Conservation (phyloP, 2,113 vertebrate species). For the Zeus faber region DNA sequence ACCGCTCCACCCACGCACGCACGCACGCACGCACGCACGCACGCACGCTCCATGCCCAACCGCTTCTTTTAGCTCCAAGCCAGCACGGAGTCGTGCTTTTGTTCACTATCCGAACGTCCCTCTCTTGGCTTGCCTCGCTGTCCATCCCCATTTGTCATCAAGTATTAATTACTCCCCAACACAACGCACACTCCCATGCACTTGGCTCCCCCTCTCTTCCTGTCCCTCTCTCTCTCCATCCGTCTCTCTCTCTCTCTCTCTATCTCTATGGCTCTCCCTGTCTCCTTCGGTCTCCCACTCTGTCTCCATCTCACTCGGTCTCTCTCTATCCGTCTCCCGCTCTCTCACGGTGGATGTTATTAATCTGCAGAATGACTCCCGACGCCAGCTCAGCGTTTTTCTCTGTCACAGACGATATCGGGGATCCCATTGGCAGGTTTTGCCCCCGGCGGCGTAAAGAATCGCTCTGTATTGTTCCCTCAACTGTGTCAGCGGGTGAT, state of each 20-base stretch:
- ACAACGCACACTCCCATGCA: slow-evolving; percentile 13
- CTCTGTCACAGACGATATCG: slow-evolving; percentile 37
- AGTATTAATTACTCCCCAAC: slow-evolving; percentile 67
- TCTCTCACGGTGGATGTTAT: slow-evolving; percentile 42
- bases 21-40: background rate
- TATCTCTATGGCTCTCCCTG: too few species aligned
- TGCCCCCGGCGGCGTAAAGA: slow-evolving; percentile 20
- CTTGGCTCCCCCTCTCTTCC: too few species aligned
- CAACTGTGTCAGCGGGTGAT: background rate
- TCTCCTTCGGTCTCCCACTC: too few species aligned
- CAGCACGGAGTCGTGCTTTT: slow-evolving; percentile 52
- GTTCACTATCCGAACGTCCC: slow-evolving; percentile 58
- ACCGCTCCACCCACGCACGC: slow-evolving; percentile 1
- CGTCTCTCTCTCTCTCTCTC: too few species aligned
- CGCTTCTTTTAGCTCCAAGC: slow-evolving; percentile 29
- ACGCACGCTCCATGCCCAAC: background rate
- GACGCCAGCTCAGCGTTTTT: slow-evolving; percentile 59
- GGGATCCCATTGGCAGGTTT: slow-evolving; percentile 43
- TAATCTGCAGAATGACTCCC: slow-evolving; percentile 51
- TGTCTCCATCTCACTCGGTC: too few species aligned
- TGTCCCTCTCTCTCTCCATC: too few species aligned
- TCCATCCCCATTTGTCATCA: slow-evolving; percentile 65
- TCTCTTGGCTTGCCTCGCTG: slow-evolving; percentile 42
- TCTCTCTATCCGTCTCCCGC: slow-evolving; percentile 28
- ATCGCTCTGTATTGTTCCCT: background rate